These are phyloP conservation scores for Micromesistius poutassou DNA, from an alignment of 2,797 vertebrate genomes.

Conservation along the genomic window DNA sequence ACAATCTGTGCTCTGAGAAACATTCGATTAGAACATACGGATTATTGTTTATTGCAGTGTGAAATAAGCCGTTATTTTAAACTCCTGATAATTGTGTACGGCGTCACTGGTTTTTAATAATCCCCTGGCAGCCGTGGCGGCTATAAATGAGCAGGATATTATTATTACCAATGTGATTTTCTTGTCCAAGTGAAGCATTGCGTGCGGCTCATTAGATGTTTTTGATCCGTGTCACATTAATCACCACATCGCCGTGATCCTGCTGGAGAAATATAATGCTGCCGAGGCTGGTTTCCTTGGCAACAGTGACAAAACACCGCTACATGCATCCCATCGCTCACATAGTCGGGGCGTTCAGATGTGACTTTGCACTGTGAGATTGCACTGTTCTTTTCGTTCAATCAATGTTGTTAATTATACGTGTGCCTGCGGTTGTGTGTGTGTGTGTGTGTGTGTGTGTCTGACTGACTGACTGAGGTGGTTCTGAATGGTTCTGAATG, in stretches of 20 bases:
- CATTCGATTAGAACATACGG: neutral
- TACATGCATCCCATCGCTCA: slow-evolving; percentile 51
- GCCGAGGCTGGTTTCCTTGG: slow-evolving; percentile 66
- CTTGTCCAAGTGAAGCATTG: slow-evolving; percentile 43
- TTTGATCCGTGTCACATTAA: slow-evolving; percentile 69
- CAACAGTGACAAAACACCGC: slow-evolving; percentile 62
- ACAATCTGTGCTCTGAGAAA: neutral
- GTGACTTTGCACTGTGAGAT: too few species aligned
- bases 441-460: neutral
- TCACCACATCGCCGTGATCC: slow-evolving; percentile 62
- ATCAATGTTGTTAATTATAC: neutral
- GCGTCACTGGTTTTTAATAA: slow-evolving; percentile 52
- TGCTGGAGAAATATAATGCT: slow-evolving; percentile 58
- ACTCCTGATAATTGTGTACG: slow-evolving; percentile 19
- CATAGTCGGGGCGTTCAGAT: slow-evolving; percentile 13
- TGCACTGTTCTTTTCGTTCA: neutral
- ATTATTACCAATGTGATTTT: slow-evolving; percentile 51
- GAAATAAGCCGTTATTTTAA: neutral
- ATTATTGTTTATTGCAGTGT: slow-evolving; percentile 4
- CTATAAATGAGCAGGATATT: slow-evolving; percentile 49
- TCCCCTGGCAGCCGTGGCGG: slow-evolving; percentile 33
- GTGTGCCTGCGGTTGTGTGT: neutral
- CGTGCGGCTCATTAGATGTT: slow-evolving; percentile 57
- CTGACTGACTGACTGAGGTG: too few species aligned
- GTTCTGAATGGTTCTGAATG: too few species aligned